Conservation (phyloP, 2,888 invertebrate genomes). For the Agrochola lychnidis region DNA sequence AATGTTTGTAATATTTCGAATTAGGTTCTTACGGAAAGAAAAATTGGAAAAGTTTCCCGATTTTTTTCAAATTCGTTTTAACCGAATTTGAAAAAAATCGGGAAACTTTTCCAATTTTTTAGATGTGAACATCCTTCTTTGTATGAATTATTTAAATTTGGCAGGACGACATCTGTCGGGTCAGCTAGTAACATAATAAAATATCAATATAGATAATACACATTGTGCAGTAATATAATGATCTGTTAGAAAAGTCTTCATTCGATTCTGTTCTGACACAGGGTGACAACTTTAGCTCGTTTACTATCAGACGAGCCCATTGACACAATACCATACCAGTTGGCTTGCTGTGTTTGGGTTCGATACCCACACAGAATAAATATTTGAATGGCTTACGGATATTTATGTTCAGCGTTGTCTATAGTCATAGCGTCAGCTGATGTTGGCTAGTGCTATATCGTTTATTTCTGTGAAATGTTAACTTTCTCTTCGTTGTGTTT, state of each 20-base stretch:
- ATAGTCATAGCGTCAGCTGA: slow-evolving; percentile 1
- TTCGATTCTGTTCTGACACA: neutral
- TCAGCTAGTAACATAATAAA: neutral
- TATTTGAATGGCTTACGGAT: slow-evolving; percentile 15
- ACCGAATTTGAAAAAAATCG: no score
- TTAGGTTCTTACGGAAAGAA: neutral
- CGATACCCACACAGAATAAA: slow-evolving; percentile 10
- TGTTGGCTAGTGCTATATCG: neutral
- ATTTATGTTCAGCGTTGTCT: slow-evolving; percentile 9
- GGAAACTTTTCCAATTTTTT: no score
- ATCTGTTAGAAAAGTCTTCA: neutral
- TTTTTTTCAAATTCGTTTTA: no score
- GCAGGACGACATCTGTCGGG: neutral
- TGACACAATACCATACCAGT: slow-evolving; percentile 5
- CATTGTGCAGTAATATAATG: neutral
- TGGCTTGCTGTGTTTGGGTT: slow-evolving; percentile 9
- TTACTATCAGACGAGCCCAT: slow-evolving; percentile 3
- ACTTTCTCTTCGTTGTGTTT: slow-evolving; percentile 20
- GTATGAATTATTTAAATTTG: neutral
- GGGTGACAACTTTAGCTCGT: neutral
- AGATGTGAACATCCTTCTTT: neutral
- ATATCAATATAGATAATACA: neutral
- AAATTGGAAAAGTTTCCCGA: neutral
- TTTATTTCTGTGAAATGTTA: slow-evolving; percentile 10
- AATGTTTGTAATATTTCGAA: neutral